Conservation (phyloP, 1,140 invertebrate genomes). For the Conopomorpha cramerella region DNA sequence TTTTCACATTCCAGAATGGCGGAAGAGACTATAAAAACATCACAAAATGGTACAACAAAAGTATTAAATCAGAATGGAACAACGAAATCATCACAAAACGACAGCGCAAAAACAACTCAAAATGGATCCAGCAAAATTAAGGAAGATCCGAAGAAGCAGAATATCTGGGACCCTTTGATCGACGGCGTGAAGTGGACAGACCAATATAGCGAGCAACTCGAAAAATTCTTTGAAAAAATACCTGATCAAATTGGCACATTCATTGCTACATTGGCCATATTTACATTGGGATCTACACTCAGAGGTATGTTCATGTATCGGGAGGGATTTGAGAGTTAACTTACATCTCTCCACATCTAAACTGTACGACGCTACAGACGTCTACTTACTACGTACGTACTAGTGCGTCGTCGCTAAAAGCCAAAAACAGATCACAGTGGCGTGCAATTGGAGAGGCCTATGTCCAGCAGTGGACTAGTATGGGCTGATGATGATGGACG, state of each 20-base stretch:
- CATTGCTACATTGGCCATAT: conserved; percentile 61
- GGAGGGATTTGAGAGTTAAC: neutral
- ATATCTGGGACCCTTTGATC: conserved; percentile 51
- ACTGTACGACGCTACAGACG: neutral
- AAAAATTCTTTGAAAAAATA: conserved; percentile 58
- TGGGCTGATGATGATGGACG: too few relatives aligned
- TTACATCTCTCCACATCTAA: neutral
- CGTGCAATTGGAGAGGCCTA: too few relatives aligned
- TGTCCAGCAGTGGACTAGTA: too few relatives aligned
- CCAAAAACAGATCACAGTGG: too few relatives aligned
- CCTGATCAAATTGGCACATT: conserved; percentile 57
- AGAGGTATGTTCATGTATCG: conserved; percentile 44
- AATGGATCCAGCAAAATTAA: neutral
- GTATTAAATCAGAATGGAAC: too few relatives aligned
- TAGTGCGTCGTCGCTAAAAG: neutral
- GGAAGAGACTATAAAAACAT: too few relatives aligned
- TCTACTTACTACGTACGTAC: too few relatives aligned
- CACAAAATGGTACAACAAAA: too few relatives aligned
- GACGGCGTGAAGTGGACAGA: conserved; percentile 63
- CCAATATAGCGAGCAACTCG: conserved; percentile 51
- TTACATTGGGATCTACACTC: conserved; percentile 62
- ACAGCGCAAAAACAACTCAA: too few relatives aligned
- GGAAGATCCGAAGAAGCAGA: conserved; percentile 16
- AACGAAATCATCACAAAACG: too few relatives aligned
- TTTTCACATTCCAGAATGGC: too few relatives aligned